phyloP scores from a whole-genome alignment of 2,113 vertebrate species.

The Motacilla alba region DNA sequence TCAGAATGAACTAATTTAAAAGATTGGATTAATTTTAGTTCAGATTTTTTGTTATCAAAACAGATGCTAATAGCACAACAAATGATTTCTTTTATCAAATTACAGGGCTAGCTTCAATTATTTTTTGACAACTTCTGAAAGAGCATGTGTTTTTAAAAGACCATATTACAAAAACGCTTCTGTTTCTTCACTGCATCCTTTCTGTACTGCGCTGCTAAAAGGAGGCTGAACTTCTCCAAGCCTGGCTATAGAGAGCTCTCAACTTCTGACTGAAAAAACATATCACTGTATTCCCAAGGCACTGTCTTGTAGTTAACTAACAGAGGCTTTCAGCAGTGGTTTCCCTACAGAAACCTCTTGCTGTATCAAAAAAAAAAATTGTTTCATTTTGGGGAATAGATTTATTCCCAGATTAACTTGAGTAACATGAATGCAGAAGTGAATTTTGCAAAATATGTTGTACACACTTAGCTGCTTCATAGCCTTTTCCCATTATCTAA shows the following conservation, averaged over 20 bases:
- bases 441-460: neutral
- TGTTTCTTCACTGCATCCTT: neutral
- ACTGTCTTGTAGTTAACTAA: neutral
- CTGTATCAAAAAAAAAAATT: neutral
- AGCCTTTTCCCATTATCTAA: neutral
- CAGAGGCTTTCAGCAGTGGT: neutral
- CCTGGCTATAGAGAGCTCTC: neutral
- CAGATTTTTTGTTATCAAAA: neutral
- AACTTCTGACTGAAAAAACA: rapidly evolving
- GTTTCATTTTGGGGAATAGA: neutral
- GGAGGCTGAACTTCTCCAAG: neutral
- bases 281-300: neutral
- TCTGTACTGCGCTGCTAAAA: neutral
- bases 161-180: neutral
- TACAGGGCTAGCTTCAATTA: neutral
- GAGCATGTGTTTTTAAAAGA: neutral
- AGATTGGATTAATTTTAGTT: neutral
- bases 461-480: neutral
- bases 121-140: neutral
- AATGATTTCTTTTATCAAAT: neutral
- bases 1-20: neutral
- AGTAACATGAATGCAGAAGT: neutral
- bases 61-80: neutral
- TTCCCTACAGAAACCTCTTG: neutral
- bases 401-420: neutral